These are phyloP conservation scores for Diploscapter pachys DNA, from an alignment of 1,140 invertebrate species.

Conservation along the genomic window DNA sequence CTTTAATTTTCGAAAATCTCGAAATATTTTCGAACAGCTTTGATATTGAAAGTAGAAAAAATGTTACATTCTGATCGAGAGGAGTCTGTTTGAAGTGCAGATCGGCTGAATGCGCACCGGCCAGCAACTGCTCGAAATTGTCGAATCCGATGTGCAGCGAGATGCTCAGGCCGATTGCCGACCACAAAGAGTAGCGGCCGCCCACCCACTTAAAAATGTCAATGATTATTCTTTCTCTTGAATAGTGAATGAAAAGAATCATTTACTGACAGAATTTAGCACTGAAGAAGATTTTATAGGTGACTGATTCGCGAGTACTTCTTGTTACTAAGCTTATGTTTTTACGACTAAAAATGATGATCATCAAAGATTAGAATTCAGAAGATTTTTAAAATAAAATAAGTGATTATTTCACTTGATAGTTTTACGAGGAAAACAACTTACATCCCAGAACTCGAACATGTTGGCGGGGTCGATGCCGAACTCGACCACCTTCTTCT, in stretches of 20 bases:
- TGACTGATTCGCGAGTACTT: no score
- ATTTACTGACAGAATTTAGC: background rate
- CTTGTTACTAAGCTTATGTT: background rate
- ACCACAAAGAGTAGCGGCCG: conserved; percentile 89
- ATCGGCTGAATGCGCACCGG: conserved; percentile 88
- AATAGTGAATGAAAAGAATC: background rate
- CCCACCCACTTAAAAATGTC: conserved; percentile 77
- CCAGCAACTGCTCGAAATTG: conserved; percentile 86
- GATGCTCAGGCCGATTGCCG: conserved; percentile 94
- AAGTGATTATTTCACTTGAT: no score
- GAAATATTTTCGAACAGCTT: background rate
- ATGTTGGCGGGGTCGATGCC: conserved; percentile 95
- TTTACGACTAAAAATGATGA: background rate
- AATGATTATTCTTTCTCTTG: background rate
- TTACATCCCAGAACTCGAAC: conserved; percentile 95
- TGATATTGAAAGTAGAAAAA: background rate
- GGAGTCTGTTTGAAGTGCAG: conserved; percentile 84
- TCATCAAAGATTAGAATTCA: no score
- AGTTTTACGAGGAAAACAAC: background rate
- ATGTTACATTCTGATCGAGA: conserved; percentile 84
- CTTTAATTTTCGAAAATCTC: background rate
- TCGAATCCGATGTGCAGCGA: conserved; percentile 83
- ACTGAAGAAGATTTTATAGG: background rate
- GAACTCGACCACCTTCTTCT: conserved; percentile 70
- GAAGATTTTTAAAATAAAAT: no score